Base-by-base conservation (phyloP, 2,113 vertebrate species). In the Python bivittatus region DNA sequence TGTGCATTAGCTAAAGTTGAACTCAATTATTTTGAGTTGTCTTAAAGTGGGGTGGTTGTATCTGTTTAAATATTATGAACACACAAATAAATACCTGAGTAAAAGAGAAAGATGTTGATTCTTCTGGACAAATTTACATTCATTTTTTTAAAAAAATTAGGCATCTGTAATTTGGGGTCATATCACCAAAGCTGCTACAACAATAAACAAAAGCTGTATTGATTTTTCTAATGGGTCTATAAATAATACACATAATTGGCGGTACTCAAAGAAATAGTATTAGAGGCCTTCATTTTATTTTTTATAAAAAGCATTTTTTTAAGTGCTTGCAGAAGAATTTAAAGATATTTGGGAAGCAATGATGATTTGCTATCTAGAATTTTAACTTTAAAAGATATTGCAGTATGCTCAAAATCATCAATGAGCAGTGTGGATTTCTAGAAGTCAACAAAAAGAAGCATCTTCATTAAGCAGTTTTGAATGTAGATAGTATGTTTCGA, bases 381-480 rank as follows among this genome's bases (percentile, higher is more conserved):
- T 79, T 79, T 72, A 88, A 17, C 53, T 23, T 17, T 79, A 57
- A 7, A 79, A 83, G 61, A 23, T 42, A n/a, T 38, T 56, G 22
- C 64, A n/a, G 22, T 29, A 25, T 79, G 9, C 33, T 79, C 61
- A 44, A 29, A 72, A 88, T 88, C 61, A 88, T 38, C 17, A 29
- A 72, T 5, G 48, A 3, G 38, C 29, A 4, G 8, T 72, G 52
- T 53, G 79, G 68, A 79, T 83, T 90, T 83, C 56, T 83, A 83
- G 68, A 54, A 90, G n/a, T 83, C 91, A 94, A 89, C 68, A 93
- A 94, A 93, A 88, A 91, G 33, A 0, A 83, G 1, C 88, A 25
- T 89, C 54, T 88, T 64, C 68, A 90, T 93, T 33, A 90, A 54
- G 89, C 92, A 64, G 44, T 94, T 90, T 84, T 93, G 84, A 89